Conservation (phyloP, 2,797 vertebrate genomes). For the Aythya fuligula region DNA sequence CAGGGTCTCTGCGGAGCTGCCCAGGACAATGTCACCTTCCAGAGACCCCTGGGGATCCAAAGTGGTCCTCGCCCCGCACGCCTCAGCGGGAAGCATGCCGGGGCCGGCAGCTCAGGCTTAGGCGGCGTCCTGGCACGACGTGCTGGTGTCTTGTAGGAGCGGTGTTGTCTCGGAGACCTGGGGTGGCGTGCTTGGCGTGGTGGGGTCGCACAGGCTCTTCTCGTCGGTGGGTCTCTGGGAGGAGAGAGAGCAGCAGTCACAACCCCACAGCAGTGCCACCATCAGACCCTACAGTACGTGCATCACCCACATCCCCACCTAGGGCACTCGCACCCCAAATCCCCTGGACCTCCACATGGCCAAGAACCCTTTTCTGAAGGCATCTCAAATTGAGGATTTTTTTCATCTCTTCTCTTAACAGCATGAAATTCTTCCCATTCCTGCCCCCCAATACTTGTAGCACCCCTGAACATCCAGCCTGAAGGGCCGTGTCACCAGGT, state of each 20-base stretch:
- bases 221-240: not conserved
- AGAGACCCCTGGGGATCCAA: not conserved
- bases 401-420: not conserved
- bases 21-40: not conserved
- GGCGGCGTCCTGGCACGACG: fast-evolving
- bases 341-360: fast-evolving
- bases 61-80: fast-evolving
- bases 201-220: not conserved
- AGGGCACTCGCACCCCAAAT: fast-evolving
- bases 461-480: fast-evolving
- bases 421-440: not conserved
- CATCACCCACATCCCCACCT: not conserved
- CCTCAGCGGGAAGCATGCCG: fast-evolving
- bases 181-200: not conserved
- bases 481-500: not conserved
- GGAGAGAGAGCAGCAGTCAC: slow-evolving; percentile 18
- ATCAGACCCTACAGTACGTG: not conserved
- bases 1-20: fast-evolving
- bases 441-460: not conserved
- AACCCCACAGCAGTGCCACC: fast-evolving
- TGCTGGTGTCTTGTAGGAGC: not conserved
- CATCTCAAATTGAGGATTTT: not conserved
- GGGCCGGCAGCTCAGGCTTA: not conserved
- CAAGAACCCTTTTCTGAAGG: not conserved
- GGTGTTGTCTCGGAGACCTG: slow-evolving; percentile 12